phyloP scores from a whole-genome alignment of 64 coral and sea anemone species.

The Montipora efflorescens region DNA sequence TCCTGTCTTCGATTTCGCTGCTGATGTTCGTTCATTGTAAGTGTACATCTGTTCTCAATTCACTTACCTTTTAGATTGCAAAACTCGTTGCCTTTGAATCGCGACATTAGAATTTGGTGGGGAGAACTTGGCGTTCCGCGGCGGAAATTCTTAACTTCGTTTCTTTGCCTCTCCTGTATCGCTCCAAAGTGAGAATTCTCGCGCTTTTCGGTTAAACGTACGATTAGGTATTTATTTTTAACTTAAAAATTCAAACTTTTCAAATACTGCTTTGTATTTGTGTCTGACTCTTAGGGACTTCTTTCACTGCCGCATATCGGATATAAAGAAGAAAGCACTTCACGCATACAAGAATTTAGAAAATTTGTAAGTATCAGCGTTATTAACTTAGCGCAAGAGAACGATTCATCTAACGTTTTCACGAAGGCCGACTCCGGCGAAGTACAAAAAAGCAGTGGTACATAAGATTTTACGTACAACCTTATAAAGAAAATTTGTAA shows the following conservation, averaged over 20 bases:
- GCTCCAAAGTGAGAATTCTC: neutral
- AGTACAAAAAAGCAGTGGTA: no score
- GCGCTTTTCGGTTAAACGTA: neutral
- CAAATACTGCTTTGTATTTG: neutral
- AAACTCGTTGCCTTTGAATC: neutral
- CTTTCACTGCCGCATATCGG: neutral
- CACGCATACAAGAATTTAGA: conserved; percentile 6
- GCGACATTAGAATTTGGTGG: neutral
- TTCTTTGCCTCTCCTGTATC: neutral
- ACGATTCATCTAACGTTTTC: no score
- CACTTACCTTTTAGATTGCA: neutral
- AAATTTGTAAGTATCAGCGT: neutral
- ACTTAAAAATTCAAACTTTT: no score
- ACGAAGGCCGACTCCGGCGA: no score
- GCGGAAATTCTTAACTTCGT: neutral
- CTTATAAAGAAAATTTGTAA: no score
- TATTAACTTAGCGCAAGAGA: no score
- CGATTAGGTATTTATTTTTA: neutral
- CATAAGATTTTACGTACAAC: no score
- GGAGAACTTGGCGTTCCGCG: no score
- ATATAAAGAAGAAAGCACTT: neutral
- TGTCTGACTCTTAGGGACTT: neutral
- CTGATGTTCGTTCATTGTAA: conserved; percentile 5
- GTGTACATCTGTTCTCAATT: neutral
- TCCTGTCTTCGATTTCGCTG: neutral